Conservation (phyloP, 2,888 invertebrate species). For the Piscicola geometra region DNA sequence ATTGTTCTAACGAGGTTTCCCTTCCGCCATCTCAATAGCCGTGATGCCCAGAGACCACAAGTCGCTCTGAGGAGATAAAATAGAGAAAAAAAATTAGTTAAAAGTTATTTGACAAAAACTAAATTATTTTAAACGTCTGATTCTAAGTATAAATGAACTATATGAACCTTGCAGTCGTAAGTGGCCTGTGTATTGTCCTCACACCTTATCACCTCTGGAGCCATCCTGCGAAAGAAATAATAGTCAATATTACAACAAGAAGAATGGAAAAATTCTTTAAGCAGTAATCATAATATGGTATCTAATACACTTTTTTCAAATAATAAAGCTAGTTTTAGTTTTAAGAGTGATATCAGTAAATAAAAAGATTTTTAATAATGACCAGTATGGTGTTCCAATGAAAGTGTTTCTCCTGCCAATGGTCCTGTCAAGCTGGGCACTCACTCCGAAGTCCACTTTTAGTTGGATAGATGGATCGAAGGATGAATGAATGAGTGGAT, state of each 20-base stretch:
- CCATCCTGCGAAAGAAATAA: conserved; percentile 76
- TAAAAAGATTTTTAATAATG: no score
- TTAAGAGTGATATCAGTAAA: no score
- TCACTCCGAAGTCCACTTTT: conserved; percentile 95
- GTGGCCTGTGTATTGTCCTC: conserved; percentile 99
- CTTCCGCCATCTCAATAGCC: conserved; percentile 99
- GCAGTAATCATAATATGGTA: no score
- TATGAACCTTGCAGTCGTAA: conserved; percentile 76
- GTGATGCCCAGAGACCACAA: conserved; percentile 77
- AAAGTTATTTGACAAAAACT: no score
- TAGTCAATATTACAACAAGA: no score
- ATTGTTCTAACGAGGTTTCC: conserved; percentile 72
- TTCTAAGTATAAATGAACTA: not conserved
- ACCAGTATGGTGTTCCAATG: conserved; percentile 71
- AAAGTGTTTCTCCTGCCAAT: conserved; percentile 96
- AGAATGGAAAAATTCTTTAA: no score
- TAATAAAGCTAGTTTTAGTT: no score
- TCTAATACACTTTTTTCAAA: no score
- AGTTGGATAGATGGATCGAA: no score
- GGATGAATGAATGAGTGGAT: no score
- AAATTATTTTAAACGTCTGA: no score
- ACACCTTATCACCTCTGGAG: conserved; percentile 98
- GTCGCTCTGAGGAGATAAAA: conserved; percentile 57
- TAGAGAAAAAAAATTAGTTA: not conserved
- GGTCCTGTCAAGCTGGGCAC: conserved; percentile 96